Percentiles rank a stretch among this genome's conserved stretches.
phyloP scores from a whole-genome alignment of 2,113 vertebrate genomes.

The Etheostoma cragini region DNA sequence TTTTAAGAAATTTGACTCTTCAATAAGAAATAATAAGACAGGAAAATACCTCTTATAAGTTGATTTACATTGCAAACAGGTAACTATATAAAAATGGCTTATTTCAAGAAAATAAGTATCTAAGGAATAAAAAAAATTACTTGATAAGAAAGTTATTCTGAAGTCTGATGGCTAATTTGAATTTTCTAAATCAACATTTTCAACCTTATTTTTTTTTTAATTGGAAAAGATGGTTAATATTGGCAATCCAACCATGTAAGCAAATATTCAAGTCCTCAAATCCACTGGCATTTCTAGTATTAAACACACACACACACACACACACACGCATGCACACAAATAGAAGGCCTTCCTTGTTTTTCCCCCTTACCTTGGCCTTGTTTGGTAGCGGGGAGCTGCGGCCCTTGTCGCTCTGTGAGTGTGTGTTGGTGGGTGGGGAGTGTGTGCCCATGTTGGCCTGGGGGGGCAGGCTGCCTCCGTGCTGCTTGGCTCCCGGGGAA shows the following conservation, averaged over 20 bases:
- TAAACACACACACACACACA: conserved; percentile 14
- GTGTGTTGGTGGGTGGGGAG: conserved; percentile 94
- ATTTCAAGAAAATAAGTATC: neutral
- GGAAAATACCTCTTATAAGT: neutral
- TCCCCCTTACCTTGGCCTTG: conserved; percentile 93
- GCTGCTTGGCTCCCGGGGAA: conserved; percentile 95
- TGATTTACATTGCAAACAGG: neutral
- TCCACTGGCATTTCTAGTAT: conserved; percentile 38
- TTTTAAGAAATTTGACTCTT: neutral
- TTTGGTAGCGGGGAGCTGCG: conserved; percentile 91
- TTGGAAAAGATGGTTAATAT: neutral
- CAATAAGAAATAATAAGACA: neutral
- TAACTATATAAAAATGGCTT: neutral
- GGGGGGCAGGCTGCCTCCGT: conserved; percentile 87
- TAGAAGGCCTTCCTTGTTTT: conserved; percentile 33
- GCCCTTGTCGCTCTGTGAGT: conserved; percentile 93
- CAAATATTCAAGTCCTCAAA: neutral
- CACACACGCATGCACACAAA: neutral
- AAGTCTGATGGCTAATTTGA: neutral
- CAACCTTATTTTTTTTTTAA: neutral
- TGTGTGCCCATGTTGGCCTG: conserved; percentile 92
- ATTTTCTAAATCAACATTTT: neutral
- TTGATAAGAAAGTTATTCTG: neutral
- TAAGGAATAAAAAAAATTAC: neutral
- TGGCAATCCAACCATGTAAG: neutral